These are phyloP conservation scores for Plebejus melissa DNA, from an alignment of 2,888 invertebrate genomes.

Conservation along the genomic window DNA sequence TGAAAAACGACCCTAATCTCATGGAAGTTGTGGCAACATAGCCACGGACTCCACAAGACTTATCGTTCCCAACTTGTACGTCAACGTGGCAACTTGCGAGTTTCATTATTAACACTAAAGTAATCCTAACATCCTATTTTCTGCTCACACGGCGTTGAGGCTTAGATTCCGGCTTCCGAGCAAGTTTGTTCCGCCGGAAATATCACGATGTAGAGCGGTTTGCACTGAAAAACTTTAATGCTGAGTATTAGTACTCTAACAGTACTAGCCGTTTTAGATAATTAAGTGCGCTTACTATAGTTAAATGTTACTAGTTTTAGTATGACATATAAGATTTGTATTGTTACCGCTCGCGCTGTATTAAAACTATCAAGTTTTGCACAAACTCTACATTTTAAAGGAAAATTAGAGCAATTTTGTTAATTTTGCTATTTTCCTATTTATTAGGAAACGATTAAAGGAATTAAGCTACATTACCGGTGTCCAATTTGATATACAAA, in stretches of 20 bases:
- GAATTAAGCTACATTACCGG: not conserved
- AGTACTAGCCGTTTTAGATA: not conserved
- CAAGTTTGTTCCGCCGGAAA: conserved; percentile 18
- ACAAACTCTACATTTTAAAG: not conserved
- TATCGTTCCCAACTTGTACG: not conserved
- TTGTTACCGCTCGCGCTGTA: no score
- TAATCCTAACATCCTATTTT: conserved; percentile 15
- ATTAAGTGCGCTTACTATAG: no score
- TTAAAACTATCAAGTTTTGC: not conserved
- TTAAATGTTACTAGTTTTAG: no score
- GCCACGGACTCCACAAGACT: not conserved
- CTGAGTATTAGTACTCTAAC: not conserved
- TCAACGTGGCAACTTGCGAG: conserved; percentile 5
- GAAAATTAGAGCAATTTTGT: not conserved
- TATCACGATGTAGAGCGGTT: not conserved
- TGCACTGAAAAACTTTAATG: not conserved
- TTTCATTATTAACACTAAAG: conserved; percentile 15
- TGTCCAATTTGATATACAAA: not conserved
- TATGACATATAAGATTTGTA: no score
- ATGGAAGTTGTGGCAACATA: not conserved
- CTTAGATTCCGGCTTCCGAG: conserved; percentile 5
- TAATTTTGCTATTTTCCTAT: not conserved
- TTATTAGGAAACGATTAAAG: not conserved
- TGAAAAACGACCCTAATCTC: not conserved
- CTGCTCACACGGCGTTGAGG: conserved; percentile 6